Percentiles rank a stretch among this genome's conserved stretches.
Evolutionary conservation across 2,113 vertebrate genomes (phyloP).

Genomic region (Brienomyrus brachyistius): DNA sequence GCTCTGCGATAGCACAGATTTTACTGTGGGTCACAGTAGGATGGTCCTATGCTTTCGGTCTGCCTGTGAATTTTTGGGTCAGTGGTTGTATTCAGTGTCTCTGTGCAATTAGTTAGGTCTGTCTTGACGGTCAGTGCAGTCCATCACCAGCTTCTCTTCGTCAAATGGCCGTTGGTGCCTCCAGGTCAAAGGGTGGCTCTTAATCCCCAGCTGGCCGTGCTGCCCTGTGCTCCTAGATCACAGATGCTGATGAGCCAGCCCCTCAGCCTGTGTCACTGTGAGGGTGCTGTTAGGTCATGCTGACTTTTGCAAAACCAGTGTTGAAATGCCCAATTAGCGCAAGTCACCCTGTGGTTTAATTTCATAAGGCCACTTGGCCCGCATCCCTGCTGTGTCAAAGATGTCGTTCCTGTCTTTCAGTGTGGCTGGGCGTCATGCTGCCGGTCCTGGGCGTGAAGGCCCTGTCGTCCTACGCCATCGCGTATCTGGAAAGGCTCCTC

Average conservation of each 20-base stretch:
- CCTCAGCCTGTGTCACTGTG: neutral
- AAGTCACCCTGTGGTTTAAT: neutral
- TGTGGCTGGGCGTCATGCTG: conserved; percentile 92
- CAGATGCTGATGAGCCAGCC: neutral
- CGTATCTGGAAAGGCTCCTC: conserved; percentile 85
- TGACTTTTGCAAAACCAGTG: neutral
- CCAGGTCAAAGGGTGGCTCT: neutral
- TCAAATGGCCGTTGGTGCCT: neutral
- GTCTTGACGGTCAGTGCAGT: neutral
- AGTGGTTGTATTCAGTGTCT: neutral
- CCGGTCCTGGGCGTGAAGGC: conserved; percentile 87
- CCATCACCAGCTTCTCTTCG: neutral
- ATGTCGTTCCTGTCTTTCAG: conserved; percentile 51
- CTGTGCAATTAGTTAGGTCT: neutral
- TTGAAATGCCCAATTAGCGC: neutral
- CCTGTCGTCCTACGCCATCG: conserved; percentile 78
- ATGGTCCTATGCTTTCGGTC: too few species aligned
- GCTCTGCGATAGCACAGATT: neutral
- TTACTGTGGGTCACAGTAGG: neutral
- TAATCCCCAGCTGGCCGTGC: neutral
- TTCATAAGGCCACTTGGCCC: neutral
- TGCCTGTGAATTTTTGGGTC: neutral
- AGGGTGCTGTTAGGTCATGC: neutral
- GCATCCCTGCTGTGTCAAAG: neutral
- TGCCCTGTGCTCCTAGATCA: neutral